phyloP scores from a whole-genome alignment of 2,888 invertebrate species.

The Aleiodes testaceus region DNA sequence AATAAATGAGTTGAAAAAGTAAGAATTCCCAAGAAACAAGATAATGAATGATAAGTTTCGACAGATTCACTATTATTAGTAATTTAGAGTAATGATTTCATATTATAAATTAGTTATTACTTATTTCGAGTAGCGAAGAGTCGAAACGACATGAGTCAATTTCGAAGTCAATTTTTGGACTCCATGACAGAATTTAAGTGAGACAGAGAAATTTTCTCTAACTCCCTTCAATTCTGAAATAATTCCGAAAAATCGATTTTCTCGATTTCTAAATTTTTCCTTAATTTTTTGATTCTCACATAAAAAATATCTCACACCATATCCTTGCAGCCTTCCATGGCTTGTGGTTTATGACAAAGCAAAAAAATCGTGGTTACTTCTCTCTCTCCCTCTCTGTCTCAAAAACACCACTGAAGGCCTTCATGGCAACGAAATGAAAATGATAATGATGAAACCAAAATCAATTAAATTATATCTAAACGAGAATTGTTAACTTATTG shows the following conservation, averaged over 20 bases:
- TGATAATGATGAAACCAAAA: background rate
- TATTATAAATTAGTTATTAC: no score
- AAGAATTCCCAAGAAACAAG: background rate
- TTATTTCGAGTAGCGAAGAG: no score
- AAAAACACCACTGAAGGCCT: conserved; percentile 43
- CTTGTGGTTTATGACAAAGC: conserved; percentile 12
- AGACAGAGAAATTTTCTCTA: no score
- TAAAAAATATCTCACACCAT: conserved; percentile 31
- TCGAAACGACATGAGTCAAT: no score
- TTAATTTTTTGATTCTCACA: conserved; percentile 10
- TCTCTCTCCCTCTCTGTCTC: background rate
- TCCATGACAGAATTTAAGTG: no score
- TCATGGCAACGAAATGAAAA: conserved; percentile 43
- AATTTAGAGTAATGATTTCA: no score
- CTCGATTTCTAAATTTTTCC: background rate
- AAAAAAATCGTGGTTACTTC: background rate
- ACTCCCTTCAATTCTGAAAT: no score
- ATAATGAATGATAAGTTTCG: no score
- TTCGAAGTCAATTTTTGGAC: no score
- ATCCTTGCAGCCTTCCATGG: conserved; percentile 26
- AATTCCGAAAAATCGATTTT: no score
- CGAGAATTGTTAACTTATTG: conserved; percentile 15
- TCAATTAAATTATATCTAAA: background rate
- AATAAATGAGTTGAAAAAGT: background rate
- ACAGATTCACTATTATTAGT: no score